phyloP scores from a whole-genome alignment of 2,113 vertebrate genomes.

The Tachuris rubrigastra region DNA sequence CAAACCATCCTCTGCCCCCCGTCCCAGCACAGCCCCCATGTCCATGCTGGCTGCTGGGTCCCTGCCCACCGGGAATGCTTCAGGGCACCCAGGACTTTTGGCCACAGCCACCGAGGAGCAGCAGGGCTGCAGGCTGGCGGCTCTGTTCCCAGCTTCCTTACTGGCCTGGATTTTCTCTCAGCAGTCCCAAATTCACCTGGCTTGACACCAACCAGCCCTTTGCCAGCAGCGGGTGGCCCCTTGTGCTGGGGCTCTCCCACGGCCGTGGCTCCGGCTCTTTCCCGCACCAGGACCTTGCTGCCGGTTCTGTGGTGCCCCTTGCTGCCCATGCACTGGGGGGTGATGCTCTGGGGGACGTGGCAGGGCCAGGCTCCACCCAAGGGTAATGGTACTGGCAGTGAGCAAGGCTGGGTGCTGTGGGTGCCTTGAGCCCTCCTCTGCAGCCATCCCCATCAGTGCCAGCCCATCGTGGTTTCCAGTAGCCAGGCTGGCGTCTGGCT shows the following conservation, averaged over 20 bases:
- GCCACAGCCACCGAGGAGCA: not conserved
- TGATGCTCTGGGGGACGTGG: not conserved
- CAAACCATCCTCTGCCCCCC: no score
- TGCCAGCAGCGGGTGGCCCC: not conserved
- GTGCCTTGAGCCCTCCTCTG: not conserved
- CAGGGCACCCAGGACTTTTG: not conserved
- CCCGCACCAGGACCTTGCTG: fast-evolving
- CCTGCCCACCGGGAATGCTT: not conserved
- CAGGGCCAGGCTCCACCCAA: not conserved
- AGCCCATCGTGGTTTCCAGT: not conserved
- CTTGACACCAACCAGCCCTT: not conserved
- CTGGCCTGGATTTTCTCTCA: slow-evolving; percentile 12
- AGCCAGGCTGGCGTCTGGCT: slow-evolving; percentile 15
- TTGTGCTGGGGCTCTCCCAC: not conserved
- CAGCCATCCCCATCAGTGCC: not conserved
- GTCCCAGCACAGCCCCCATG: not conserved
- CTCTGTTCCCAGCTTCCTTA: not conserved
- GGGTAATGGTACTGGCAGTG: not conserved
- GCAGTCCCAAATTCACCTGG: slow-evolving; percentile 23
- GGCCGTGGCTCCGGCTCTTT: fast-evolving
- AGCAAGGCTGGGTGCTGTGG: not conserved
- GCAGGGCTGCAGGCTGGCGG: fast-evolving
- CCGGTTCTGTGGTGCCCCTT: fast-evolving
- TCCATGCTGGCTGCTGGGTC: fast-evolving
- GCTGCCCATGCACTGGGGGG: not conserved